Base-by-base conservation (phyloP, 2,113 vertebrate genomes). In the Castor canadensis region DNA sequence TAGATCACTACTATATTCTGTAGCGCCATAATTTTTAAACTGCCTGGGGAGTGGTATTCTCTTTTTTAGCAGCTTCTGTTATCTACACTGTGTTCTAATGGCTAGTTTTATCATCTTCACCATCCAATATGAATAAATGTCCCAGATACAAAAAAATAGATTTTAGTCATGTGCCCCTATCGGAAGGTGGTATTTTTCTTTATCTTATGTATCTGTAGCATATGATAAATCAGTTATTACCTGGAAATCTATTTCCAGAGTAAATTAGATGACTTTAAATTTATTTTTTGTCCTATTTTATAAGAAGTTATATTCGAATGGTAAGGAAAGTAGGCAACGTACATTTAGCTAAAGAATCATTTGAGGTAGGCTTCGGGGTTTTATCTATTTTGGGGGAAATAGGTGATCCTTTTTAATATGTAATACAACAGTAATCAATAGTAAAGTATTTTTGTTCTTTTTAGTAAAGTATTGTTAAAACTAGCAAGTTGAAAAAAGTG, bases 21-120 rank as follows among this genome's bases (percentile, higher is more conserved):
- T n/a, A n/a, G n/a, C n/a, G n/a, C n/a, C n/a, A 58, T 60, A 60
- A 60, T 60, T 60, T 60, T 60, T 60, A 26, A 60, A 60, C 58
- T 60, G 40, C 79, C 28, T 84, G 35, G 72, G 45, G 30, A 81
- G 89, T 83, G 54, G 86, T 84, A 12, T 52, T 1, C 82, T 80
- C 19, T 84, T 24, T 91, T 45, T 49, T 17, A 22, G 10, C 1
- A 87, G 13, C 9, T 64, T 84, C 43, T 79, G n/a, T 91, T 87
- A 84, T 79, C 12, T 26, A 30, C 87, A 43, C 47, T 60, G 30
- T 84, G 11, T 82, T 94, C 8, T 60, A 52, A 16, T n/a, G 30
- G 9, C 30, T 79, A 83, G 38, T 90, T 96, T 96, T 96, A 97
- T 97, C 96, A 97, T 96, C 94, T 97, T 97, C 93, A 98, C 96